phyloP scores from a whole-genome alignment of 2,888 invertebrate genomes.

The Bimastos eiseni region DNA sequence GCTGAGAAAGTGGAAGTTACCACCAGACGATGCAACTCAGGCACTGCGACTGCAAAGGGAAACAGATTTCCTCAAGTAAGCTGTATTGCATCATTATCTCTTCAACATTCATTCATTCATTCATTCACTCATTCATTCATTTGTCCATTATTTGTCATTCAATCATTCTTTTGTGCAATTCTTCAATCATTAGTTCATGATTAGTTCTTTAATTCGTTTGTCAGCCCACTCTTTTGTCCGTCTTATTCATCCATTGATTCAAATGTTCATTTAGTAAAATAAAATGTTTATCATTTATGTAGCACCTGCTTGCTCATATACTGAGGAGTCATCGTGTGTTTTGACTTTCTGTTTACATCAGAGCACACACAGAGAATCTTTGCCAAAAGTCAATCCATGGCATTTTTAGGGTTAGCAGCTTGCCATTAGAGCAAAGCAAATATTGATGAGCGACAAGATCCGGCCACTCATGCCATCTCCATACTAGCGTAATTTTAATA shows the following conservation, averaged over 20 bases:
- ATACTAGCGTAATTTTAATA: no score
- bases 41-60: conserved; percentile 57
- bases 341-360: no score
- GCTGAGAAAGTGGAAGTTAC: conserved; percentile 18
- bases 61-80: conserved; percentile 59
- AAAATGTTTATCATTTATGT: neutral
- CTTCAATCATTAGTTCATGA: neutral
- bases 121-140: neutral
- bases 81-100: neutral
- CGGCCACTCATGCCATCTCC: no score
- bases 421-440: neutral
- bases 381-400: no score
- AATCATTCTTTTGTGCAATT: neutral
- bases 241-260: neutral
- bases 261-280: neutral
- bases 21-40: conserved; percentile 50
- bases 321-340: neutral
- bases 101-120: neutral
- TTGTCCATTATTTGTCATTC: neutral
- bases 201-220: neutral
- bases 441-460: neutral
- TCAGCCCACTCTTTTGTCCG: neutral
- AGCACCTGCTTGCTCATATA: neutral
- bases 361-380: no score
- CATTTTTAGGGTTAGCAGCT: neutral